Conservation (phyloP, 2,113 vertebrate species). For the Polypterus senegalus region DNA sequence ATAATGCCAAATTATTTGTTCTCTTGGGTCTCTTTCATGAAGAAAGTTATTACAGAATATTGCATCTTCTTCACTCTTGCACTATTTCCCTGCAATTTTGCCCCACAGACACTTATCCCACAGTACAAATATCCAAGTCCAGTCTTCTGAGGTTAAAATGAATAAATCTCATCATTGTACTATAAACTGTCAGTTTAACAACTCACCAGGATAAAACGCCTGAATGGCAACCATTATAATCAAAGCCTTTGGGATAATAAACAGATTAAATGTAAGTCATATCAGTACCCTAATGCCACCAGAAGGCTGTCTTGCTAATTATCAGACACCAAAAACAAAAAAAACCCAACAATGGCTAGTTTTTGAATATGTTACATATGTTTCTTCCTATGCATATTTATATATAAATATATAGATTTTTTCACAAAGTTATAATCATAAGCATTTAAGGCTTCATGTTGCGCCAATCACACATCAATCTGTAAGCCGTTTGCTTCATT, state of each 20-base stretch:
- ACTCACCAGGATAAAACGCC: conserved; percentile 1
- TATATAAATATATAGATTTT: conserved; percentile 7
- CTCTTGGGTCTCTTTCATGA: too few relatives aligned
- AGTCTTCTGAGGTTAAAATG: too few relatives aligned
- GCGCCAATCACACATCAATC: conserved; percentile 41
- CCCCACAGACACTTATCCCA: too few relatives aligned
- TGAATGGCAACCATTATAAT: conserved; percentile 14
- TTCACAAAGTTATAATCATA: conserved; percentile 34
- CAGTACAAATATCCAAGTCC: too few relatives aligned
- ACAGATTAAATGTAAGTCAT: conserved; percentile 23
- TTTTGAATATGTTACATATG: too few relatives aligned
- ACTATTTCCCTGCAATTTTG: too few relatives aligned
- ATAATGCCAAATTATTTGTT: too few relatives aligned
- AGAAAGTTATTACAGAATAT: too few relatives aligned
- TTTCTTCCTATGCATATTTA: too few relatives aligned
- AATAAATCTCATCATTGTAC: not conserved
- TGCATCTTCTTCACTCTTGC: too few relatives aligned
- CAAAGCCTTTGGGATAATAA: conserved; percentile 11
- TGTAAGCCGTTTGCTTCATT: conserved; percentile 36
- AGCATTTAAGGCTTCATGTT: conserved; percentile 41
- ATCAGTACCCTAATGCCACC: conserved; percentile 27
- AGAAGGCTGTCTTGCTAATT: conserved; percentile 39
- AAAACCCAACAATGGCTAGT: conserved; percentile 23
- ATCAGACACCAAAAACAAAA: conserved; percentile 12
- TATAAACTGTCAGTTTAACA: conserved; percentile 1